Percentiles rank a stretch among this genome's conserved stretches.
phyloP scores from a whole-genome alignment of 2,888 invertebrate genomes.

The Pinctada fucata region DNA sequence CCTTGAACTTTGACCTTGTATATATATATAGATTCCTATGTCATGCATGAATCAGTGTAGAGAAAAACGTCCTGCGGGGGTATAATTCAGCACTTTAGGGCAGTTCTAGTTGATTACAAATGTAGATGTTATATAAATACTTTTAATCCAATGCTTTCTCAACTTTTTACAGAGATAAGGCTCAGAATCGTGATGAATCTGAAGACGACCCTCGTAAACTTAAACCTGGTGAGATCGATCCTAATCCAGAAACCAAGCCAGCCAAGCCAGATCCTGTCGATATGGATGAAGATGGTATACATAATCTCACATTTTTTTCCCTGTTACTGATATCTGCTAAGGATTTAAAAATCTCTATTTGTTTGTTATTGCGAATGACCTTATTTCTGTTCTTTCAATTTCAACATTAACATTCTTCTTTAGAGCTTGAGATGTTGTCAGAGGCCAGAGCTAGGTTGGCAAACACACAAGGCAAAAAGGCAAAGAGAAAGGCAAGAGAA shows the following conservation, averaged over 20 bases:
- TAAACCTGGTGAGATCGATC: slow-evolving; percentile 99
- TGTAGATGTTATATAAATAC: too few species aligned
- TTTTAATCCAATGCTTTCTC: too few species aligned
- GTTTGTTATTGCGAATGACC: neutral
- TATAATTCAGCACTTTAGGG: too few species aligned
- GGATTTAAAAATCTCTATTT: neutral
- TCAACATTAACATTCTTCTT: too few species aligned
- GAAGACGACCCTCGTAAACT: slow-evolving; percentile 94
- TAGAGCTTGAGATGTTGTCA: slow-evolving; percentile 98
- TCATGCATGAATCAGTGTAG: too few species aligned
- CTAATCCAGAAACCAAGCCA: slow-evolving; percentile 99
- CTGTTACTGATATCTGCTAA: too few species aligned
- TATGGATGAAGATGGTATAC: slow-evolving; percentile 98
- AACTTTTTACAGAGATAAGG: slow-evolving; percentile 81
- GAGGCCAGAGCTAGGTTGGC: slow-evolving; percentile 98
- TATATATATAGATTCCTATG: too few species aligned
- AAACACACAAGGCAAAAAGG: slow-evolving; percentile 92
- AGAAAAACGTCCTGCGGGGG: too few species aligned
- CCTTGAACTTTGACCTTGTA: too few species aligned
- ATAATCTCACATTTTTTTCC: too few species aligned
- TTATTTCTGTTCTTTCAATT: neutral
- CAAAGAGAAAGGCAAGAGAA: slow-evolving; percentile 88
- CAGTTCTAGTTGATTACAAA: too few species aligned
- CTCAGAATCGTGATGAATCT: slow-evolving; percentile 75
- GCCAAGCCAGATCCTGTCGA: slow-evolving; percentile 99